These are phyloP conservation scores for Mythimna lalbum DNA, from an alignment of 2,888 invertebrate genomes.

Conservation along the genomic window DNA sequence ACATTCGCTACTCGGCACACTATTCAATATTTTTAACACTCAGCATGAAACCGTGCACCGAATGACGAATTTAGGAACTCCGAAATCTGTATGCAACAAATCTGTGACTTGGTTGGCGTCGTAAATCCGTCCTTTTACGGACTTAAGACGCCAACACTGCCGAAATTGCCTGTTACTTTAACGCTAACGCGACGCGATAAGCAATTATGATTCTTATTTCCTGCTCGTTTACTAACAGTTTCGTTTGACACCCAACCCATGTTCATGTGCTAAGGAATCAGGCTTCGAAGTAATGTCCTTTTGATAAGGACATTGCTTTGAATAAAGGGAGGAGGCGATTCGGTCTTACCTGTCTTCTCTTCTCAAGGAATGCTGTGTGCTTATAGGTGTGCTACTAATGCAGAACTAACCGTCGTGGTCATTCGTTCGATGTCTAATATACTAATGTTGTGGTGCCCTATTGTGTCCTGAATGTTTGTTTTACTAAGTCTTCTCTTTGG, in stretches of 20 bases:
- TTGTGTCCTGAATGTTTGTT: conserved; percentile 31
- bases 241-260: conserved; percentile 17
- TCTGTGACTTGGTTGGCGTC: conserved; percentile 44
- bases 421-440: conserved; percentile 79
- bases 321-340: conserved; percentile 71
- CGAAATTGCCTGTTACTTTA: conserved; percentile 53
- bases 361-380: conserved; percentile 86
- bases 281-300: conserved; percentile 47
- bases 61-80: conserved; percentile 4
- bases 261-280: conserved; percentile 38
- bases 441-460: conserved; percentile 66
- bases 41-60: neutral
- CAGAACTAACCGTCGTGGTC: conserved; percentile 77
- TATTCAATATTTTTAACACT: neutral
- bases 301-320: conserved; percentile 37
- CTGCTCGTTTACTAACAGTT: conserved; percentile 47
- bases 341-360: conserved; percentile 74
- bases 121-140: conserved; percentile 35
- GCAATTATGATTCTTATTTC: conserved; percentile 32
- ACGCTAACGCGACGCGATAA: conserved; percentile 38
- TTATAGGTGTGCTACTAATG: conserved; percentile 88
- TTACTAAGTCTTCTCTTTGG: conserved; percentile 58
- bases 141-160: conserved; percentile 38
- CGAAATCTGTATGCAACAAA: conserved; percentile 27
- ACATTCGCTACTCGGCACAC: conserved; percentile 13